Evolutionary conservation across 2,888 invertebrate species (phyloP).

Genomic region (Eupithecia inturbata): DNA sequence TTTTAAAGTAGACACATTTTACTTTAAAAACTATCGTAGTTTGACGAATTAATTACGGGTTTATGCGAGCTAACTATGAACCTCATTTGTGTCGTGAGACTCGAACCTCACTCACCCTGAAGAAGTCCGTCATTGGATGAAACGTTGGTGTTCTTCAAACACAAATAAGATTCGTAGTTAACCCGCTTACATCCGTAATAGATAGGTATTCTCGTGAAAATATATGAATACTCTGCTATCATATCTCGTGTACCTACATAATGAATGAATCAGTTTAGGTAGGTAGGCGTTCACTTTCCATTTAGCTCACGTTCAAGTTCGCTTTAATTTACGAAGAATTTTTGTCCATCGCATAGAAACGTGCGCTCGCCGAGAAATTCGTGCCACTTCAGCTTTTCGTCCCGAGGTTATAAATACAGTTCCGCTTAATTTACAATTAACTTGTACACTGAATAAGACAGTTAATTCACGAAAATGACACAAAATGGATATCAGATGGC

Average conservation of each 20-base stretch:
- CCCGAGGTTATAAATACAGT: slow-evolving; percentile 56
- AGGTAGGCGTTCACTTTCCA: slow-evolving; percentile 11
- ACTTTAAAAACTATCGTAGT: neutral
- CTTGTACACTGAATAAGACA: slow-evolving; percentile 45
- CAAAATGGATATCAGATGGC: slow-evolving; percentile 74
- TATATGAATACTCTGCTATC: neutral
- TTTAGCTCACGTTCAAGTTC: slow-evolving; percentile 35
- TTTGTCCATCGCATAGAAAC: slow-evolving; percentile 31
- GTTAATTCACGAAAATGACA: slow-evolving; percentile 66
- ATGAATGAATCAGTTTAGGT: slow-evolving; percentile 13
- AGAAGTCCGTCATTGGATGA: neutral
- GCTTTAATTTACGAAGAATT: slow-evolving; percentile 15
- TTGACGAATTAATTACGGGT: neutral
- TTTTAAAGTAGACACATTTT: neutral
- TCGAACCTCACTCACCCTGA: neutral
- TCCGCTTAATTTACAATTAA: slow-evolving; percentile 52
- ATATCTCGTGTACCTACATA: neutral
- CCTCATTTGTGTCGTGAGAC: neutral
- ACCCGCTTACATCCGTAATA: neutral
- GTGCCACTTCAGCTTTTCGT: slow-evolving; percentile 38
- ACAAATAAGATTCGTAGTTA: neutral
- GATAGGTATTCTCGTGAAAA: neutral
- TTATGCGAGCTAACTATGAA: neutral
- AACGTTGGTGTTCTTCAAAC: neutral
- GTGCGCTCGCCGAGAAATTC: slow-evolving; percentile 41